Base-by-base conservation (phyloP, 1,140 invertebrate genomes). In the Aphaenogaster floridana region DNA sequence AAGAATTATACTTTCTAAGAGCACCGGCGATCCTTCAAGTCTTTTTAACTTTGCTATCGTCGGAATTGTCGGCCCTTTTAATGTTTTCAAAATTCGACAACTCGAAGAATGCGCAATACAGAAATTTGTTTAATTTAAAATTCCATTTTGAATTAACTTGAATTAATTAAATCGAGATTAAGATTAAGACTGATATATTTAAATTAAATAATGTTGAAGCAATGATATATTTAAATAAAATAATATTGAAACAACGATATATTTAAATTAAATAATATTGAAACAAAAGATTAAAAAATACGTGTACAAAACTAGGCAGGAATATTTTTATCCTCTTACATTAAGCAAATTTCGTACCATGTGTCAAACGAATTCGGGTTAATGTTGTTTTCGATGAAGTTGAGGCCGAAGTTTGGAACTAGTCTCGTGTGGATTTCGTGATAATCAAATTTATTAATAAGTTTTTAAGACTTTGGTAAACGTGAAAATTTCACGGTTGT, bases 381-480 rank as follows among this genome's bases (percentile, higher is more conserved):
- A 69, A 69, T n/a, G 8, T 79, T 66, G 61, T 52, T 52, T 80
- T 69, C 63, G 13, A n/a, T 54, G 17, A 13, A 77, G 21, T 52
- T 52, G 34, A 3, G 8, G 9, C 8, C 9, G n/a, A 54, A 69
- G 28, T 77, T 77, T 17, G 11, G 6, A 59, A n/a, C 6, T 79
- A 71, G 13, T 42, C 39, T 28, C 50, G 21, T 21, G 45, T 79
- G 59, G 21, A 81, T n/a, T 69, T 69, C 34, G 48, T 9, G 36
- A 21, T 71, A 81, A 81, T 71, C 36, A 69, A 81, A 81, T 81
- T 69, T 39, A 13, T 81, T 69, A 68, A 42, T 71, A 42, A 80
- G 21, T 54, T 54, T 54, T 54, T 42, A 15, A 4, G 21, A 71
- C 8, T 69, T 71, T 9, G 21, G 11, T 45, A 48, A 61, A 15